Percentiles rank a stretch among this genome's conserved stretches.
These are phyloP conservation scores for Tympanoctomys barrerae DNA, from an alignment of 2,797 vertebrate genomes.

Conservation along the genomic window DNA sequence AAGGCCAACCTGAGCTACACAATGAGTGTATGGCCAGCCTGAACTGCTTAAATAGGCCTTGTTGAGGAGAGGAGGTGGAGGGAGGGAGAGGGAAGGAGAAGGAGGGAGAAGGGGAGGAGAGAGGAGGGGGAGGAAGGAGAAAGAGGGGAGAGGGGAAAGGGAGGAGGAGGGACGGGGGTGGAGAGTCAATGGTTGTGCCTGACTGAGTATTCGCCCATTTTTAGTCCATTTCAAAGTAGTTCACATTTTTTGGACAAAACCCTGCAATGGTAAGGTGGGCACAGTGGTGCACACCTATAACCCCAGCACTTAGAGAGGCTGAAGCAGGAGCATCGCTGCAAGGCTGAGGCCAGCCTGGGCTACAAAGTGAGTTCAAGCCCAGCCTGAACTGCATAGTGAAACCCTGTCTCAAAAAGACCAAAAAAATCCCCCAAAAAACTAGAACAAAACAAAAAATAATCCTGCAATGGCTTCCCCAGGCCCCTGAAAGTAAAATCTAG, in stretches of 20 bases:
- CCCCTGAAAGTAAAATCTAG: neutral
- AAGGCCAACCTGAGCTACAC: neutral
- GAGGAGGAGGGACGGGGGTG: neutral
- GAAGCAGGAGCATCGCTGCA: too few relatives aligned
- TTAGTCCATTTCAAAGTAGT: neutral
- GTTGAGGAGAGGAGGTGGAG: neutral
- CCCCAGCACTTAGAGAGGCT: too few relatives aligned
- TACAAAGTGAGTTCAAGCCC: too few relatives aligned
- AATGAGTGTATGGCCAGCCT: neutral
- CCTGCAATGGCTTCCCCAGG: neutral
- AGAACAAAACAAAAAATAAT: neutral
- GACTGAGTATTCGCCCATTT: neutral
- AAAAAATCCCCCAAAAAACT: too few relatives aligned
- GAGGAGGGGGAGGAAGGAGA: neutral
- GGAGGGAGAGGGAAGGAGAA: too few relatives aligned
- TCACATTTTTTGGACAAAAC: constrained; percentile 23
- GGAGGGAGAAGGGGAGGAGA: too few relatives aligned
- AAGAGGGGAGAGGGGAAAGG: neutral
- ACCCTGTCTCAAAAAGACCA: too few relatives aligned
- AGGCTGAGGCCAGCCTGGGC: too few relatives aligned
- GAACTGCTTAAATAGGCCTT: neutral
- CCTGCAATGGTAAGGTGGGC: neutral
- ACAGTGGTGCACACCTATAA: too few relatives aligned
- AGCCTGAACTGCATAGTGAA: too few relatives aligned
- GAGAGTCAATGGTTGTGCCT: neutral